Evolutionary conservation across 2,888 invertebrate species (phyloP), one percentile per base, ranked within the genome.

Genomic region (Dynastes tityus): DNA sequence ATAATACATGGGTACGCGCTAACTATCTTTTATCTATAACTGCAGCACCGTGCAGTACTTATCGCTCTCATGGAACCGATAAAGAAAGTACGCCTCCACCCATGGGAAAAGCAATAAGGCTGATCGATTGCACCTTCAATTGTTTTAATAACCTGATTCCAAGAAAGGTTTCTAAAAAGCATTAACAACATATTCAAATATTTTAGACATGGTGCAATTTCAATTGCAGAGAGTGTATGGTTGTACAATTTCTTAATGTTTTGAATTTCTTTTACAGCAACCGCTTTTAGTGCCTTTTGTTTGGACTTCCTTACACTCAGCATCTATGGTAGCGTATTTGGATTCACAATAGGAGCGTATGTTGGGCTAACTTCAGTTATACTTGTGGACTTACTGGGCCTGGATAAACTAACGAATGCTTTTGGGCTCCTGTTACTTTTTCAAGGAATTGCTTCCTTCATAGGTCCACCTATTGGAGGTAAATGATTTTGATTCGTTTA

Each of bases 281-380:
- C 98, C 32, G 93, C 93, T 53, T 87, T 97, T 85, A 94, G 96
- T 87, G 94, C 95, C 86, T 91, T 93, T 82, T 96, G 95, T 88
- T 88, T 88, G 83, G 93, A 93, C 84, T 97, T 95, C 88, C 89
- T 91, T 85, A 90, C 94, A 8, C 91, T 98, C 84, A 92, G 94
- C 27, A 84, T 95, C 76, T 98, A 97, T 88, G 93, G 95, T 32
- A 91, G 92, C 51, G 91, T 94, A 9, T 98, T 95, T 87, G 98
- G 98, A 75, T 95, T 97, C 85, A 95, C 96, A 22, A 96, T 97
- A 85, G 97, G 98, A 82, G 98, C 98, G 79, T 98, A 98, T 88
- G 98, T 98, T 68, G 97, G 98, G n/a, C 91, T 98, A 74, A 98
- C 98, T 2, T 98, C 98, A 29, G 98, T 98, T 76, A 96, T 98